phyloP scores from a whole-genome alignment of 2,888 invertebrate genomes.

The Perizoma flavofasciatum region DNA sequence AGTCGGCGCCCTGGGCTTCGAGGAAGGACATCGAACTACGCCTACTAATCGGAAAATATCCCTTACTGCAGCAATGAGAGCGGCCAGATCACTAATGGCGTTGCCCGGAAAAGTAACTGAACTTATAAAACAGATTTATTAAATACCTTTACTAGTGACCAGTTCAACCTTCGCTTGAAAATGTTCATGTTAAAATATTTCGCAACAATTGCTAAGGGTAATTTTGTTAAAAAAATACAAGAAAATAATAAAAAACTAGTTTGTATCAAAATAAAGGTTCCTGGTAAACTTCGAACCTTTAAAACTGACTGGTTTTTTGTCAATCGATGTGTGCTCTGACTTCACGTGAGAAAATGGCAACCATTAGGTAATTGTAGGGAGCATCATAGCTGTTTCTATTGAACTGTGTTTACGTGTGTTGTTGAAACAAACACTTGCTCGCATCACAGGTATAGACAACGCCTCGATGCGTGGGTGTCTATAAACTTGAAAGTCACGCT shows the following conservation, averaged over 20 bases:
- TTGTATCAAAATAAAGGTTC: too few relatives aligned
- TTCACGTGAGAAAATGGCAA: too few relatives aligned
- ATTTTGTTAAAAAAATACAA: too few relatives aligned
- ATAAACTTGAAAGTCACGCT: slow-evolving; percentile 55
- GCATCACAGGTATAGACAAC: slow-evolving; percentile 42
- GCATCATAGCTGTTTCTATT: slow-evolving; percentile 11
- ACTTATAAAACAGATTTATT: background rate
- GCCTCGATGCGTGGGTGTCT: slow-evolving; percentile 40
- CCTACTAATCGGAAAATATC: slow-evolving; percentile 69
- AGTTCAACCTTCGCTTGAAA: background rate
- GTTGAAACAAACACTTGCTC: slow-evolving; percentile 52
- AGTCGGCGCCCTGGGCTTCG: slow-evolving; percentile 70
- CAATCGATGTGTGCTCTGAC: too few relatives aligned
- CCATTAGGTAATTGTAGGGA: background rate
- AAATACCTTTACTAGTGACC: background rate
- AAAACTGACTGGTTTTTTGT: too few relatives aligned
- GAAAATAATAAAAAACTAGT: too few relatives aligned
- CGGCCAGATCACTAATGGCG: slow-evolving; percentile 3
- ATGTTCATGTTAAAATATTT: too few relatives aligned
- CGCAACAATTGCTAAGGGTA: too few relatives aligned
- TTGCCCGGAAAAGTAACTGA: slow-evolving; percentile 6
- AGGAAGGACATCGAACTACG: slow-evolving; percentile 66
- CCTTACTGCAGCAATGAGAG: slow-evolving; percentile 39
- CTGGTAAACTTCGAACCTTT: too few relatives aligned
- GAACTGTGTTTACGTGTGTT: slow-evolving; percentile 49